Conservation (phyloP, 2,888 invertebrate species). For the Dryadula phaetusa region DNA sequence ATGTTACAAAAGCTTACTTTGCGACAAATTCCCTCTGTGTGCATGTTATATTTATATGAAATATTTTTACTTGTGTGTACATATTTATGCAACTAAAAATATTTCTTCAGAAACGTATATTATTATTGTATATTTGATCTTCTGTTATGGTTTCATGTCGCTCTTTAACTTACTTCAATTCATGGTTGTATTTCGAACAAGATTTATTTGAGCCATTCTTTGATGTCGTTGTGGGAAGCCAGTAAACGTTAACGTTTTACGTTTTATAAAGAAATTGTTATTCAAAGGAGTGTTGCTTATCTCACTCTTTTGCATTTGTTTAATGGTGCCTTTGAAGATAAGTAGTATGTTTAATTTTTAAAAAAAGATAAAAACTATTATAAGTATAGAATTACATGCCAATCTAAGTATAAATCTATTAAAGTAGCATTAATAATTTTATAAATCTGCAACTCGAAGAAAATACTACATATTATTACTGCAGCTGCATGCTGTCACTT, state of each 20-base stretch:
- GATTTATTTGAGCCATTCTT: slow-evolving; percentile 4
- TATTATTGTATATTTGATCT: slow-evolving; percentile 35
- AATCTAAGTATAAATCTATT: slow-evolving; percentile 3
- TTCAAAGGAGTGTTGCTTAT: slow-evolving; percentile 9
- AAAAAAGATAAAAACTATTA: no score
- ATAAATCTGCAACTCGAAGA: slow-evolving; percentile 8
- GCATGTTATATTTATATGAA: slow-evolving; percentile 51
- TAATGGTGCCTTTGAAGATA: background rate
- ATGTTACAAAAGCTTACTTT: slow-evolving; percentile 4
- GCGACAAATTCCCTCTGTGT: slow-evolving; percentile 27
- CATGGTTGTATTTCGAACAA: background rate
- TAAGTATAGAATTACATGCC: no score
- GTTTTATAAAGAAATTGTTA: background rate
- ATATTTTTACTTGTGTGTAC: no score
- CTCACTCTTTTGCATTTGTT: background rate
- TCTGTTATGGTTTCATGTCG: slow-evolving; percentile 4
- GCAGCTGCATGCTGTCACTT: slow-evolving; percentile 19
- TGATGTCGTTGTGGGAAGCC: slow-evolving; percentile 13
- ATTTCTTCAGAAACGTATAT: slow-evolving; percentile 51
- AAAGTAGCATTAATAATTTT: background rate
- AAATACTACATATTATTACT: slow-evolving; percentile 20
- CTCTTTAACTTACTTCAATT: background rate
- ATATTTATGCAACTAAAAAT: slow-evolving; percentile 53
- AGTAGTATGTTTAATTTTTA: no score
- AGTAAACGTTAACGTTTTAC: background rate